Base-by-base conservation (phyloP, 2,888 invertebrate genomes). In the Dermolepida albohirtum region DNA sequence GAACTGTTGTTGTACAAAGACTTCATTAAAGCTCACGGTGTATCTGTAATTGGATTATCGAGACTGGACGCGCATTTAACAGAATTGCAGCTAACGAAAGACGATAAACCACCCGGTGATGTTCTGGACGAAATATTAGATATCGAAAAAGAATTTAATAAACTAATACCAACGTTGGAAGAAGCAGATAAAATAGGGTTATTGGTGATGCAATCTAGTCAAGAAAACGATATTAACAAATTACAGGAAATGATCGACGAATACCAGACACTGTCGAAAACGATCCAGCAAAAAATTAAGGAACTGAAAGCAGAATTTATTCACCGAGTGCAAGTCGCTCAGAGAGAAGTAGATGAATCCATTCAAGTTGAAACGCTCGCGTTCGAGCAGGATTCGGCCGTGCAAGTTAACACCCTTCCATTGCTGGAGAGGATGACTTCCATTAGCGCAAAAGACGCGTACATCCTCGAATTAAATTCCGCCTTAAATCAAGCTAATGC, bases 401-500 rank as follows among this genome's bases (percentile, higher is more conserved):
- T 93, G 5, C 95, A 95, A 85, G 95, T 95, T 1, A 90, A 94
- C 78, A 95, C 95, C 0, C 82, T 95, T 44, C 88, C 88, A 0
- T 78, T 80, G 67, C 77, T 89, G 51, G 84, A 86, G 51, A 84
- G 86, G 16, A 88, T 90, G 84, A 90, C 90, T 0, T 89, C 90
- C 11, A 88, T 91, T 70, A 93, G 93, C 47, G 90, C 93, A 4
- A 91, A 92, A 80, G 94, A 95, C 78, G 94, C 94, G 0, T 95
- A 94, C 78, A 84, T 90, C 64, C 89, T 89, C 74, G 94, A 95
- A 81, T 82, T 95, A 41, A 86, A 88, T 44, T 88, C 89, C 2
- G 95, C 94, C 0, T 86, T 94, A 4, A 84, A 84, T 49, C 95
- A 95, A 78, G 90, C 92, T 72, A 86, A 87, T 54, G 86, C 85